Percentiles rank a stretch among this genome's conserved stretches.
Evolutionary conservation across 2,888 invertebrate species (phyloP).

Genomic region (Pimpla rufipes): DNA sequence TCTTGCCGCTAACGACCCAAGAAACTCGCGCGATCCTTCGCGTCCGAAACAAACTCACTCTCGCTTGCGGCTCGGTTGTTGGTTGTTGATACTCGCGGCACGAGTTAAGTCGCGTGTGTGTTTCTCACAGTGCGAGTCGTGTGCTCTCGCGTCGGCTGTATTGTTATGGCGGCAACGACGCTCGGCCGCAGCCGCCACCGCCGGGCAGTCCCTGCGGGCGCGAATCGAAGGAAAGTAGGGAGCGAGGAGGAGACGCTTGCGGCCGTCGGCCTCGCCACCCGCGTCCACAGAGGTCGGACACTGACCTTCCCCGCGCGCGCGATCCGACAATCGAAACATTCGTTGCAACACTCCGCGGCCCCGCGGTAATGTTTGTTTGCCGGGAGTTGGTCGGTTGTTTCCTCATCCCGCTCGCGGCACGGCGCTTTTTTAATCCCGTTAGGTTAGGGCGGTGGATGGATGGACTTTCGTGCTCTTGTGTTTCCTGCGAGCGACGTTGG

Average conservation of each 20-base stretch:
- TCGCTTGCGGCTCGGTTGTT: not conserved
- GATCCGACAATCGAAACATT: conserved; percentile 50
- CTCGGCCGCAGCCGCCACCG: conserved; percentile 15
- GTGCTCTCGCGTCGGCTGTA: conserved; percentile 7
- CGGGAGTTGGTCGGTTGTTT: conserved; percentile 1
- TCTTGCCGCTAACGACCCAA: conserved; percentile 28
- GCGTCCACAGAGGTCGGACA: conserved; percentile 66
- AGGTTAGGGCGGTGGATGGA: too few relatives aligned
- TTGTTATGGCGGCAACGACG: conserved; percentile 29
- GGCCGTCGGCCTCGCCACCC: conserved; percentile 64
- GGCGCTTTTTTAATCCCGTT: too few relatives aligned
- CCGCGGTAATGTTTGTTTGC: conserved; percentile 16
- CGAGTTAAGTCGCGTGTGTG: not conserved
- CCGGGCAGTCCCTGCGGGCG: conserved; percentile 50
- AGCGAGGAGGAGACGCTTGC: conserved; percentile 46
- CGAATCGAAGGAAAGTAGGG: conserved; percentile 44
- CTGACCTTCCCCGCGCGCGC: conserved; percentile 63
- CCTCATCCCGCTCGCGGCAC: not conserved
- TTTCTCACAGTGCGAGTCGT: not conserved
- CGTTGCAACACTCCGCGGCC: conserved; percentile 14
- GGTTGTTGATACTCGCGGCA: not conserved
- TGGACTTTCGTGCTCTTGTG: too few relatives aligned
- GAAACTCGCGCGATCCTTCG: not conserved
- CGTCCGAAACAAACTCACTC: not conserved
- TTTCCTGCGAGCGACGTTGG: too few relatives aligned